phyloP scores from a whole-genome alignment of 2,888 invertebrate genomes.

The Drosophila kuntzei region DNA sequence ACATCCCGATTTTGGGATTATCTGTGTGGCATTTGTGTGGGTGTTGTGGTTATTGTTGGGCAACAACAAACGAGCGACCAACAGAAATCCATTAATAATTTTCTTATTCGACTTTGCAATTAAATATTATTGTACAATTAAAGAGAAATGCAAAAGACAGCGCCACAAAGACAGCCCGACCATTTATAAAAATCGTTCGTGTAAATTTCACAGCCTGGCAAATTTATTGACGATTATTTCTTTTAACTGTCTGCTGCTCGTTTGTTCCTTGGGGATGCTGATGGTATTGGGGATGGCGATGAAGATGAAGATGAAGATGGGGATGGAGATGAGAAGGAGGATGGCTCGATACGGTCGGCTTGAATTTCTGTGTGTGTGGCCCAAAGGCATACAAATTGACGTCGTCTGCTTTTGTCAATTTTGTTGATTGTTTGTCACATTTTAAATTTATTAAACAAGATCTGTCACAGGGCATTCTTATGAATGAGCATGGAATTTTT shows the following conservation, averaged over 20 bases:
- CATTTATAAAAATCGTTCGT: conserved; percentile 46
- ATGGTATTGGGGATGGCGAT: conserved; percentile 1
- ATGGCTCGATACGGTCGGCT: conserved; percentile 1
- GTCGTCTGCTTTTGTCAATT: conserved; percentile 58
- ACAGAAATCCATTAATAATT: conserved; percentile 62
- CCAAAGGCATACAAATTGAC: conserved; percentile 38
- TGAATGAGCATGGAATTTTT: conserved; percentile 37
- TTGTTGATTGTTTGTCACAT: conserved; percentile 59
- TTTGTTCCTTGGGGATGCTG: conserved; percentile 13
- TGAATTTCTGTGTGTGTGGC: conserved; percentile 52
- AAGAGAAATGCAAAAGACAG: conserved; percentile 59
- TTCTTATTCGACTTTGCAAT: conserved; percentile 59
- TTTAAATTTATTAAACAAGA: conserved; percentile 55
- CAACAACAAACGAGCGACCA: conserved; percentile 6
- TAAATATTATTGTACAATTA: conserved; percentile 76
- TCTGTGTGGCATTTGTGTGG: conserved; percentile 48
- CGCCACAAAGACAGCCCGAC: conserved; percentile 52
- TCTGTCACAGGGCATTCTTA: conserved; percentile 36
- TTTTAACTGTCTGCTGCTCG: conserved; percentile 34
- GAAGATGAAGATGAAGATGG: not conserved
- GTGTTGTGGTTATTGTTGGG: conserved; percentile 26
- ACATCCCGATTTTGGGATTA: conserved; percentile 49
- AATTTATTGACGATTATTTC: conserved; percentile 68
- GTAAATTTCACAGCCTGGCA: conserved; percentile 52
- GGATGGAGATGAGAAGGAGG: not conserved